Percentiles rank a stretch among this genome's conserved stretches.
Conservation (phyloP, 1,140 invertebrate genomes). For the Megalonaias nervosa region DNA sequence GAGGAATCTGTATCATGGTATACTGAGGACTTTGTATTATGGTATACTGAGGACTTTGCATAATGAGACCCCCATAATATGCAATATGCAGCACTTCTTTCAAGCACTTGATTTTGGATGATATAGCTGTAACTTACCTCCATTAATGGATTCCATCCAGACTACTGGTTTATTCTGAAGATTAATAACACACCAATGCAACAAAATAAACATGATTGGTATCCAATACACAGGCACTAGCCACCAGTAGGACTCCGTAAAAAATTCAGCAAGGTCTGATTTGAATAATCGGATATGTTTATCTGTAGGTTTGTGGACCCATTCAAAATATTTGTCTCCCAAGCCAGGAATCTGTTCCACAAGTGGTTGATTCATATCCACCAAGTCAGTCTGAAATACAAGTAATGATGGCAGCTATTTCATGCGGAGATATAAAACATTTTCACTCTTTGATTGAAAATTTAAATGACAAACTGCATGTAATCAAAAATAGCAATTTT, state of each 20-base stretch:
- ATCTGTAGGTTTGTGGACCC: slow-evolving; percentile 73
- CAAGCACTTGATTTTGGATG: not conserved
- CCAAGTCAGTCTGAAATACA: slow-evolving; percentile 62
- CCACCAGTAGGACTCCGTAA: slow-evolving; percentile 71
- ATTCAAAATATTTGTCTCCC: slow-evolving; percentile 70
- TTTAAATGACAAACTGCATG: not conserved
- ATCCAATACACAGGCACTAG: slow-evolving; percentile 71
- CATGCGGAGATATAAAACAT: not conserved
- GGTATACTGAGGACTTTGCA: not conserved
- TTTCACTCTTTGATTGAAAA: not conserved
- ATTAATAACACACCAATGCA: slow-evolving; percentile 30
- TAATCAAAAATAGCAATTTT: not conserved
- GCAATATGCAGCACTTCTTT: slow-evolving; percentile 12
- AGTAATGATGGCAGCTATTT: not conserved
- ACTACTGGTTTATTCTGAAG: slow-evolving; percentile 32
- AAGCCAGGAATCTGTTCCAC: slow-evolving; percentile 67
- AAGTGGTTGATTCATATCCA: slow-evolving; percentile 70
- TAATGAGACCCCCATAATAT: not conserved
- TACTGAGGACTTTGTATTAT: not conserved
- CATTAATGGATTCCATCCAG: slow-evolving; percentile 23
- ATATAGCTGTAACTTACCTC: slow-evolving; percentile 14
- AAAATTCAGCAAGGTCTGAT: slow-evolving; percentile 70
- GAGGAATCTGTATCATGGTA: no score
- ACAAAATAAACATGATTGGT: slow-evolving; percentile 57
- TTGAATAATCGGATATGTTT: slow-evolving; percentile 68